Percentiles rank a stretch among this genome's conserved stretches.
phyloP scores from a whole-genome alignment of 2,888 invertebrate genomes.

The Parnassius orleans region DNA sequence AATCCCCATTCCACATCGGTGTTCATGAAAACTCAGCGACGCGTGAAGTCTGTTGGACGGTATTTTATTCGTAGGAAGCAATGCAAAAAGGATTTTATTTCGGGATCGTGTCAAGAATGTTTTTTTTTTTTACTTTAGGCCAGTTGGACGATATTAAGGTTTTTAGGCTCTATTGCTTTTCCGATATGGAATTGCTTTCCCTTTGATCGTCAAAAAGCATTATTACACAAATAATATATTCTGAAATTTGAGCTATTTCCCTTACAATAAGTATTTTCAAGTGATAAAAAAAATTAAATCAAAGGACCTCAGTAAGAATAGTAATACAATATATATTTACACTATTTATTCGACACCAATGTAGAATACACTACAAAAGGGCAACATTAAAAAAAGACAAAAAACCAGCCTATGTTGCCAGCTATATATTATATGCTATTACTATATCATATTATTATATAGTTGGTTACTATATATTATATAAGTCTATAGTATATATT shows the following conservation, averaged over 20 bases:
- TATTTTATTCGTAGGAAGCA: conserved; percentile 34
- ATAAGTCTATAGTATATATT: no score
- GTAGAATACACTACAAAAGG: no score
- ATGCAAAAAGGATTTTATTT: conserved; percentile 36
- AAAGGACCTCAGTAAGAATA: no score
- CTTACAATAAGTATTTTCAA: no score
- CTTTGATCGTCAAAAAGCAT: conserved; percentile 9
- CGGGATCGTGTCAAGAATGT: conserved; percentile 38
- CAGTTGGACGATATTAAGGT: conserved; percentile 36
- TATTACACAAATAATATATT: conserved; percentile 2
- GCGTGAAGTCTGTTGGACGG: conserved; percentile 33
- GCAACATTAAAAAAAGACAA: no score
- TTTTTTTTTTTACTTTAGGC: conserved; percentile 29
- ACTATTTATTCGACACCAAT: no score
- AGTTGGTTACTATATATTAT: no score
- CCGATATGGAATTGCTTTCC: conserved; percentile 25
- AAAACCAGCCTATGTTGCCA: no score
- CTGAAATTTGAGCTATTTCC: background rate
- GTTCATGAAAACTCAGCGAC: conserved; percentile 32
- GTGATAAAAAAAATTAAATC: no score
- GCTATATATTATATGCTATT: no score
- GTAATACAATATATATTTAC: no score
- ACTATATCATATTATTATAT: no score
- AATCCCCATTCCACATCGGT: conserved; percentile 18
- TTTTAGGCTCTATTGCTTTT: conserved; percentile 31